Base-by-base conservation (phyloP, 2,113 vertebrate genomes). In the Corythoichthys intestinalis region DNA sequence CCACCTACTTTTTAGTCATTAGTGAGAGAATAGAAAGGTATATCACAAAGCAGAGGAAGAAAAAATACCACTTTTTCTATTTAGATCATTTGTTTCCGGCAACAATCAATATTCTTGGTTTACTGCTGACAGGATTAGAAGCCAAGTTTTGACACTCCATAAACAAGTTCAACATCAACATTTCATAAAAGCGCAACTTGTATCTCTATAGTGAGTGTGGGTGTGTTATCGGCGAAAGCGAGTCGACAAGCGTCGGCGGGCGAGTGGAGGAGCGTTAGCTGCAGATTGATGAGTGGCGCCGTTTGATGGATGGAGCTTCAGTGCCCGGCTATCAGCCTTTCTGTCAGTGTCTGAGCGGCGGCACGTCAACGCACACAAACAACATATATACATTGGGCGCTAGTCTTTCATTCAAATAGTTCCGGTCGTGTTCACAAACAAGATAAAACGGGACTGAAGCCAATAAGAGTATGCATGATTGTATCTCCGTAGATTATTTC, bases 301-400 rank as follows among this genome's bases (percentile, higher is more conserved):
- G 41, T 48, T 57, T 76, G 80, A 80, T 78, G 80, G 75, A 85
- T 83, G 78, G 44, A 59, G 64, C 83, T 74, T 72, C 63, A 60
- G 72, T 48, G 13, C 50, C 47, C 49, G 11, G 56, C 52, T 62
- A 68, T 81, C 74, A 66, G 66, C 64, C 54, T 74, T 65, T 71
- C 71, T 52, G 71, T 80, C 77, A 67, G 65, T 14, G n/a, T 74
- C 73, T 63, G 52, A 67, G 67, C 64, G 49, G 9, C 48, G 62
- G 46, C 47, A 41, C 72, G 56, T 39, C 54, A 59, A 50, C 61
- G 46, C 37, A 49, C 58, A 47, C 65, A 28, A 50, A 56, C 28
- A n/a, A 8, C 53, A 4, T 34, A 28, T 11, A 56, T 56, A 56
- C 53, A 39, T 57, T 71, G 38, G 46, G 61, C 41, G 39, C 56